Base-by-base conservation (phyloP, 1,140 invertebrate genomes). In the Drosophila truncata region DNA sequence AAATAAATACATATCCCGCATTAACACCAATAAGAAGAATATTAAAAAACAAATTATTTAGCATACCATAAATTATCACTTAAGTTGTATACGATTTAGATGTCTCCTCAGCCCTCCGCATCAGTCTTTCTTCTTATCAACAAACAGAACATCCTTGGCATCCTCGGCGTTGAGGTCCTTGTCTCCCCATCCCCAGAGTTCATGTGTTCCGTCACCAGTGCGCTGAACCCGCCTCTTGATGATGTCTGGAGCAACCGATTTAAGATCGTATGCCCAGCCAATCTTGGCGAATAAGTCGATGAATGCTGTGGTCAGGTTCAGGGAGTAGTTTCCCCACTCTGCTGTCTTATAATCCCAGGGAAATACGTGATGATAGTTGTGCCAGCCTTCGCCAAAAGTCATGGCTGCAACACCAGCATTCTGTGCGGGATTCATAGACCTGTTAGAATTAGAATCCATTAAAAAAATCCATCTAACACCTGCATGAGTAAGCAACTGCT, bases 291-390 rank as follows among this genome's bases (percentile, higher is more conserved):
- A 96, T 66, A 97, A 95, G 81, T 99, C 97, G 73, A 99, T 98
- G 91, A 98, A 98, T 2, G 94, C 94, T 0, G 96, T 97, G 0
- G 97, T 98, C 39, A 96, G 93, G 90, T 99, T 99, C 13, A 96
- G 93, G 10, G 94, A 94, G 93, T 96, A 97, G 83, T 95, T 95
- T 42, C 97, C 97, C 1, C 97, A 94, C 91, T 98, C 97, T 7
- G 96, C 94, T 3, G 97, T 96, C 91, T 97, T 97, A 94, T 98
- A 98, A 91, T 99, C 98, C 95, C 97, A 93, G 0, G 98, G 98
- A 94, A 99, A 99, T 0, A 97, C 96, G 93, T 99, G 98, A 92
- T 99, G 98, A 93, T 98, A 99, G 93, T 99, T 99, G 92, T 99
- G 98, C 95, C 97, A 98, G 2, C 98, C 98, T 93, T 98, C 97